These are phyloP conservation scores for Bhutanitis thaidina DNA, from an alignment of 2,888 invertebrate species.

Conservation along the genomic window DNA sequence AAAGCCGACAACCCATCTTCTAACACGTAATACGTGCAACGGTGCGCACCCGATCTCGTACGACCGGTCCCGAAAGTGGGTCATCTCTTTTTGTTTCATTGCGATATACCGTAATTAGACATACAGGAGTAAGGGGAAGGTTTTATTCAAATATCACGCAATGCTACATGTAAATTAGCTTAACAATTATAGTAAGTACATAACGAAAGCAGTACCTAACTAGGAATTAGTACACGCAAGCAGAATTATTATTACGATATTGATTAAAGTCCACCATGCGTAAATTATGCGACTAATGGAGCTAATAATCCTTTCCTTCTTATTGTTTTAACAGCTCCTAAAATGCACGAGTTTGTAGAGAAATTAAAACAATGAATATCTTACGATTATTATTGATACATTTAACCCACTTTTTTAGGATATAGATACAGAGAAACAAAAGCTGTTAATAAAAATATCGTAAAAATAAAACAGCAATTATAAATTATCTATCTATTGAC, in stretches of 20 bases:
- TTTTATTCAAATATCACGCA: slow-evolving; percentile 37
- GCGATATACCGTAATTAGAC: slow-evolving; percentile 77
- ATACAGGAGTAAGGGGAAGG: slow-evolving; percentile 56
- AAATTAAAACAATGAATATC: too few relatives aligned
- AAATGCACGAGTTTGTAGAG: too few relatives aligned
- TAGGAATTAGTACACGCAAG: slow-evolving; percentile 22
- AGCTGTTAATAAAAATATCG: too few relatives aligned
- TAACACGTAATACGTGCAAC: slow-evolving; percentile 76
- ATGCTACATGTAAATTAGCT: slow-evolving; percentile 40
- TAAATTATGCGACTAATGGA: background rate
- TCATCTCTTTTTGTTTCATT: slow-evolving; percentile 79
- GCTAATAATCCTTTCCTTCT: too few relatives aligned
- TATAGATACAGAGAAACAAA: too few relatives aligned
- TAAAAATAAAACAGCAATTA: too few relatives aligned
- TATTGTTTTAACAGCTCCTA: too few relatives aligned
- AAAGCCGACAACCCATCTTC: slow-evolving; percentile 45
- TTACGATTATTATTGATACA: too few relatives aligned
- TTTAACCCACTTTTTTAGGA: too few relatives aligned
- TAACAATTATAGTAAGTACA: slow-evolving; percentile 29
- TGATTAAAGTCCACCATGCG: background rate
- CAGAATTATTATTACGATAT: slow-evolving; percentile 9
- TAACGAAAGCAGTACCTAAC: slow-evolving; percentile 24
- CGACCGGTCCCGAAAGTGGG: slow-evolving; percentile 77
- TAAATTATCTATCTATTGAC: too few relatives aligned
- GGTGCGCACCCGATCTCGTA: slow-evolving; percentile 75